Evolutionary conservation across 2,113 vertebrate genomes (phyloP), one percentile per base, ranked within the genome.

Genomic region (Amblyornis subalaris): DNA sequence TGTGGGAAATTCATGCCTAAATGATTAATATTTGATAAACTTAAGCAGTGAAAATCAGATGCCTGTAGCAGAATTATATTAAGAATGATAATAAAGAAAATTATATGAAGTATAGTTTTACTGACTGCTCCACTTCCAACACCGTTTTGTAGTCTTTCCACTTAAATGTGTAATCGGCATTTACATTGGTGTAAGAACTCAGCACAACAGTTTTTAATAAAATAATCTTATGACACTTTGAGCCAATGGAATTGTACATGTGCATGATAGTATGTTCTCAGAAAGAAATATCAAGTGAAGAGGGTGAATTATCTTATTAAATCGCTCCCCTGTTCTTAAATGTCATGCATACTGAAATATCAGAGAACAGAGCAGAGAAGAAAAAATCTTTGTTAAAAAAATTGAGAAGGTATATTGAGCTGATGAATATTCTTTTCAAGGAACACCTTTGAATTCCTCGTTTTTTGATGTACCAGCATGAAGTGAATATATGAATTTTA

Each of bases 211-310:
- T 51, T 92, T 93, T 85, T 72, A 72, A 42, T 67, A 58, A 65
- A 76, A 71, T 42, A 94, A 71, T 57, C 67, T 73, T 90, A 78
- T 6, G 35, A 84, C 78, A 93, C 36, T 89, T 67, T 87, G 89
- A 87, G 50, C 70, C 96, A 95, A 91, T 93, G 79, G 71, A 93
- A 67, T 95, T 92, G 81, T 88, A 93, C 83, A 66, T 65, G 73
- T 95, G 87, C 82, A 89, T 35, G 90, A 93, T 90, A 85, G 66
- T 90, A 58, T 92, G 87, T 76, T 96, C 85, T 94, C 85, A 93
- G 93, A 94, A 94, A 95, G 90, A 96, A 95, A 90, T 96, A 89
- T 55, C 90, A 95, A 96, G 71, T 64, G 73, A 95, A 80, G 47
- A n/a, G 11, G 9, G 9, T 22, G 76, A 95, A 85, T 90, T 73